A percentile compares a stretch with the other conserved stretches of the same genome.
phyloP scores from a whole-genome alignment of 2,797 vertebrate species.

The Pyrrhura leucotis region DNA sequence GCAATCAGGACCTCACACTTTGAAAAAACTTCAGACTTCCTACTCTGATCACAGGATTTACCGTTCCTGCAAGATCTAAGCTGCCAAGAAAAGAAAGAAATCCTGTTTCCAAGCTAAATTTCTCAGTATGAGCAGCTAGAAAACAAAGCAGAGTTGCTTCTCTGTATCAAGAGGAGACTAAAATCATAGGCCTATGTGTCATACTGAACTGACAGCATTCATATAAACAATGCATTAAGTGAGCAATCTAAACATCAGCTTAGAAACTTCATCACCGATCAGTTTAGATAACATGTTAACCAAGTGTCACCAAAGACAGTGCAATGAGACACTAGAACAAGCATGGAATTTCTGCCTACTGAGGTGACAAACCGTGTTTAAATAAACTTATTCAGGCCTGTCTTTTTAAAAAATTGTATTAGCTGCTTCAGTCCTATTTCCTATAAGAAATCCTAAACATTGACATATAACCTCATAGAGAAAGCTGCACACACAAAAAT shows the following conservation, averaged over 20 bases:
- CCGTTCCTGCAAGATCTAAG: neutral
- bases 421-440: neutral
- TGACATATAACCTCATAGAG: neutral
- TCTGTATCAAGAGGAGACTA: neutral
- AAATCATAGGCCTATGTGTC: neutral
- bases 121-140: neutral
- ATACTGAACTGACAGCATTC: neutral
- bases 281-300: neutral
- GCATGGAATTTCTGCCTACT: neutral
- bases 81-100: neutral
- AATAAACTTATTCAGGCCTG: neutral
- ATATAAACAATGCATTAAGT: neutral
- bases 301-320: neutral
- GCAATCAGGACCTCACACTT: neutral
- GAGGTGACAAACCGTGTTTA: neutral
- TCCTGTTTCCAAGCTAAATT: neutral
- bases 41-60: neutral
- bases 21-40: neutral
- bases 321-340: neutral
- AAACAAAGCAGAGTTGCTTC: neutral
- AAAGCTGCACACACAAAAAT: neutral
- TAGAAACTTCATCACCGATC: neutral
- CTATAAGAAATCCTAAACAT: accelerated
- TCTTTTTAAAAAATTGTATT: neutral
- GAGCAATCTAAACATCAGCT: neutral